phyloP scores from a whole-genome alignment of 2,113 vertebrate genomes.

The Corythornis cristatus region DNA sequence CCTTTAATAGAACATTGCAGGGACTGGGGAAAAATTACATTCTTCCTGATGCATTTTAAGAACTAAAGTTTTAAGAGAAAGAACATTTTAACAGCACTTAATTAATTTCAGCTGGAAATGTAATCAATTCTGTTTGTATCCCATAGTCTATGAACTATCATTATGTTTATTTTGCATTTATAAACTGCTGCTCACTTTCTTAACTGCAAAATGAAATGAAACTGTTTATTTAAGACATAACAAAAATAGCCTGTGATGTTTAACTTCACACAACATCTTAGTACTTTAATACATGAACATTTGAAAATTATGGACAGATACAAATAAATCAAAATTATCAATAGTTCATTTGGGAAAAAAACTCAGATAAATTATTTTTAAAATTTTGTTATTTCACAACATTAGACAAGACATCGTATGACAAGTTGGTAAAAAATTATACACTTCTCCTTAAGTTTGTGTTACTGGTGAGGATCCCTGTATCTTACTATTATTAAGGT shows the following conservation, averaged over 20 bases:
- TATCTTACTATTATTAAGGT: background rate
- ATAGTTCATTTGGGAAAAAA: background rate
- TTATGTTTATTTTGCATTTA: background rate
- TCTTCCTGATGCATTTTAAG: background rate
- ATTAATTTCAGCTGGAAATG: background rate
- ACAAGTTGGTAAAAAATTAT: accelerated
- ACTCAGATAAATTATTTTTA: background rate
- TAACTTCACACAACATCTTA: background rate
- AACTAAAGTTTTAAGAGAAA: background rate
- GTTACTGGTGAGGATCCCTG: background rate
- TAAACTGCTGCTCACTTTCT: background rate
- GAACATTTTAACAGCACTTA: background rate
- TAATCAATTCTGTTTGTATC: background rate
- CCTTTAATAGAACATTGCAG: background rate
- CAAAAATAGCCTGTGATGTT: background rate
- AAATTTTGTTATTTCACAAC: background rate
- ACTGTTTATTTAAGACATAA: background rate
- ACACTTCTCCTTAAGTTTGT: background rate
- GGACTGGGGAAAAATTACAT: background rate
- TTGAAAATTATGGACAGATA: background rate
- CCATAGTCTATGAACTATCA: background rate
- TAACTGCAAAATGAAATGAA: background rate
- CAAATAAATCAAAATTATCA: background rate
- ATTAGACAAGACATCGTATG: background rate
- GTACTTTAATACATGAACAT: background rate